Conservation (phyloP, 1,140 invertebrate species). For the Macrocentrus cingulum region DNA sequence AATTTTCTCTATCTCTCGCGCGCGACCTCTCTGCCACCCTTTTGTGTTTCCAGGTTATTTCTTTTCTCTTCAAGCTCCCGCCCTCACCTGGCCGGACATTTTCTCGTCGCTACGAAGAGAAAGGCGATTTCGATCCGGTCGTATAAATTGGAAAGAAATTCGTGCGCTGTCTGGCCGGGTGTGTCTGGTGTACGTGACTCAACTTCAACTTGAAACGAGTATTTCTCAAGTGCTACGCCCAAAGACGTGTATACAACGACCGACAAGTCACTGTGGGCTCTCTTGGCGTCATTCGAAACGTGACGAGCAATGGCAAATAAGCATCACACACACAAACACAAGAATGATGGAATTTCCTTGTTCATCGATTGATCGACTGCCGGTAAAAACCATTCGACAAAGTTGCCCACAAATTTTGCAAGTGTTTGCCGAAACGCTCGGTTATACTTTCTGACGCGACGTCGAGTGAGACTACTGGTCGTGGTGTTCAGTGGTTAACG, state of each 20-base stretch:
- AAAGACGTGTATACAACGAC: slow-evolving; percentile 7
- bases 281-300: slow-evolving; percentile 13
- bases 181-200: slow-evolving; percentile 18
- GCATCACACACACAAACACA: not conserved
- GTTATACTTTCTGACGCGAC: slow-evolving; percentile 1
- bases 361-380: not conserved
- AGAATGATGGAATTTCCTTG: slow-evolving; percentile 4
- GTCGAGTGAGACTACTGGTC: slow-evolving; percentile 3
- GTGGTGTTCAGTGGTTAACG: not conserved
- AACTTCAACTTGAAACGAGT: slow-evolving; percentile 21
- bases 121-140: slow-evolving; percentile 20
- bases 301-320: slow-evolving; percentile 10
- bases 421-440: not conserved
- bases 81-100: slow-evolving; percentile 20
- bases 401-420: not conserved
- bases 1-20: not conserved
- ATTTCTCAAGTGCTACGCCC: slow-evolving; percentile 1
- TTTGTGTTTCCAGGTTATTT: not conserved
- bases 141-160: slow-evolving; percentile 25
- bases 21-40: not conserved
- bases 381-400: not conserved
- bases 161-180: slow-evolving; percentile 11
- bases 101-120: not conserved
- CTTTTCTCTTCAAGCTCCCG: not conserved
- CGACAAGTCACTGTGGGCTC: not conserved